Base-by-base conservation (phyloP, 2,888 invertebrate species). In the Hipparchia sbordonii region DNA sequence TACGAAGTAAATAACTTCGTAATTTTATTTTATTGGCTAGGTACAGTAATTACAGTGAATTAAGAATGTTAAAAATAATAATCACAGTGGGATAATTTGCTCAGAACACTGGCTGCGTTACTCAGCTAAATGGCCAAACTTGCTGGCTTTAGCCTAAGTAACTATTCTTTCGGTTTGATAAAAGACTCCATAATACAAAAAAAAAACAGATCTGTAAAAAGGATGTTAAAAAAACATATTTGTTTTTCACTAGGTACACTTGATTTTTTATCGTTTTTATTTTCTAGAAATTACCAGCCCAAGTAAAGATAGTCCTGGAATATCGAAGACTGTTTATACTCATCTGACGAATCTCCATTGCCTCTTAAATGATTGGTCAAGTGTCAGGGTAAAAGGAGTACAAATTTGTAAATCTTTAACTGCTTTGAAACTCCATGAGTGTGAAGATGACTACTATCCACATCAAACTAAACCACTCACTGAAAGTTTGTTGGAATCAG, bases 291-390 rank as follows among this genome's bases (percentile, higher is more conserved):
- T 89, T 68, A 77, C 82, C 52, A 84, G 88, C 33, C 89, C 90
- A 7, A 87, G 79, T 72, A 91, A 90, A 81, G 88, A 89, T 68
- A 81, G 82, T 33, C 83, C 87, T 48, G 91, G 87, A 5, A 81
- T 92, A 57, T 85, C 90, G 0, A 92, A 88, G 81, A 91, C 90
- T 0, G 87, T 92, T 7, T 92, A 86, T 74, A 87, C 87, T 5
- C 93, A 93, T 75, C 77, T 92, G 46, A 86, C 87, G 0, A 87
- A 84, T 48, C 79, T 93, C 7, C 89, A 91, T 74, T 76, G 79
- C 0, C 78, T 89, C 10, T 62, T 93, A 60, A 81, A 74, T 62
- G 86, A 92, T 72, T 94, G 94, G 94, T 73, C 78, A 6, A 82
- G 79, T 66, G 71, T 90, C n/a, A 84, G 81, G 70, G 87, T 85